Base-by-base conservation (phyloP, 2,113 vertebrate genomes). In the Lethenteron camtschaticum region DNA sequence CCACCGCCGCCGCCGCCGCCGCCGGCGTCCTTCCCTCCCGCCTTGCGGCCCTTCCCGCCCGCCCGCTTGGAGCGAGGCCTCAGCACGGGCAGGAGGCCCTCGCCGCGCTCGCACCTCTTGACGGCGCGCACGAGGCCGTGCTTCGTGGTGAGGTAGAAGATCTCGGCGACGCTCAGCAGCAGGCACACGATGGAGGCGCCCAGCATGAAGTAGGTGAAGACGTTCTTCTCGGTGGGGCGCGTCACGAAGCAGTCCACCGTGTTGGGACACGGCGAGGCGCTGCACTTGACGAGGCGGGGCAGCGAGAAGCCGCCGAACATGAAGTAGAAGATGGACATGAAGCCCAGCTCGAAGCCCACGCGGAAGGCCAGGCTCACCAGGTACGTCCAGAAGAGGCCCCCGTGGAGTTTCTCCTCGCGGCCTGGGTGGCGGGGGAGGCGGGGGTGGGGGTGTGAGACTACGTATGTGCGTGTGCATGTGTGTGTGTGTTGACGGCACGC, bases 201-300 rank as follows among this genome's bases (percentile, higher is more conserved):
- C 73, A 95, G 84, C 89, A 94, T 99, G 78, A 96, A 96, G 73
- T 95, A 69, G 13, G 90, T 92, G 81, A 99, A 96, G 79, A 91
- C 90, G 18, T 81, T 83, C 74, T 99, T 99, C 79, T 99, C 94
- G 0, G 90, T 88, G 57, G 94, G 87, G 57, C 84, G 83, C 18
- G 90, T 75, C 76, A 96, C 91, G 81, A 86, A 99, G 79, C 94
- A 99, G 79, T 96, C 89, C 74, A 99, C 94, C 1, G 56, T 69
- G 12, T 92, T 90, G 73, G 92, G 87, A 72, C 94, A 99, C 0
- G 94, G 92, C 1, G 2, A 24, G 63, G 82, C 70, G 1, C 78
- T 69, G 1, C 94, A 99, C 77, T 88, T 92, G 71, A 99, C 81
- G 75, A 90, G 2, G 0, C 57, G 70, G 3, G 94, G 90, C 75